Base-by-base conservation (phyloP, 2,888 invertebrate species). In the Agriopis marginaria region DNA sequence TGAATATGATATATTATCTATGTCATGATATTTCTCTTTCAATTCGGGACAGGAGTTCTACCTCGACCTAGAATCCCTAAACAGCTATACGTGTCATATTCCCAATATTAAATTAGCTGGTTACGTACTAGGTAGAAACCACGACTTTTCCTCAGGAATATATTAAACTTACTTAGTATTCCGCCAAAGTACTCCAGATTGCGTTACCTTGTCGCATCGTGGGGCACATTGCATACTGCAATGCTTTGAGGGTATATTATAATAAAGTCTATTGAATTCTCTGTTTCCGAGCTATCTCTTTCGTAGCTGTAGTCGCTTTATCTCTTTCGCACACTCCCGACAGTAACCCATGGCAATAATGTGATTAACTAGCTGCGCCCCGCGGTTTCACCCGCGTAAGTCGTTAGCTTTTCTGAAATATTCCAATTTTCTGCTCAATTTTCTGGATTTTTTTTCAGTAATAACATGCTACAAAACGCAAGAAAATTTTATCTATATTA, bases 201-300 rank as follows among this genome's bases (percentile, higher is more conserved):
- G 89, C 89, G 85, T 89, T 91, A 87, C 89, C 92, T 90, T 90
- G 91, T 92, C 87, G 88, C 83, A 81, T 86, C 75, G 81, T 82
- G 84, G 80, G 80, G 81, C 81, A 80, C 80, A 81, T 80, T 88
- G 91, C 87, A 91, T 89, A 86, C 84, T 89, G 88, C 88, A 88
- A 72, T 76, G 73, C 73, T 75, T 66, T 68, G 60, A 68, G 66
- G 65, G 74, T 49, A 73, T 75, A 75, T 77, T 78, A 79, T 64
- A 64, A 63, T 69, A 63, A 69, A 66, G 68, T 12, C 65, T 66
- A 77, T 75, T 77, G 70, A 78, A 76, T 74, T 65, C 68, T 70
- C 12, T 45, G 44, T 32, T 53, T 4, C 11, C 12, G 11, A 4
- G 45, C 45, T 9, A 45, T 10, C 45, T 45, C 5, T 12, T 45